Evolutionary conservation across 1,140 invertebrate genomes (phyloP).

Genomic region (Apis mellifera): Amel_HAv3.1 CM009944.2:10334501-10335000

Average conservation of each 20-base stretch:
- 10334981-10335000: slow-evolving; percentile 93
- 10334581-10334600: background rate
- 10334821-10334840: slow-evolving; percentile 8
- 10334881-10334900: slow-evolving; percentile 84
- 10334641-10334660: slow-evolving; percentile 44
- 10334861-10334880: no score
- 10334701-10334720: slow-evolving; percentile 9
- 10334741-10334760: slow-evolving; percentile 53
- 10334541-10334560: slow-evolving; percentile 35
- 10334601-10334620: slow-evolving; percentile 46
- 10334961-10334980: slow-evolving; percentile 94
- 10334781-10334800: slow-evolving; percentile 68
- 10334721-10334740: slow-evolving; percentile 61
- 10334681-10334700: slow-evolving; percentile 66
- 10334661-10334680: background rate
- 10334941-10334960: slow-evolving; percentile 95
- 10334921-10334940: slow-evolving; percentile 93
- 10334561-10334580: slow-evolving; percentile 24
- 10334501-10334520: no score
- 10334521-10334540: background rate
- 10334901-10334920: slow-evolving; percentile 94
- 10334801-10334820: background rate
- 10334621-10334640: slow-evolving; percentile 72
- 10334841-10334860: background rate
- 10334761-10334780: slow-evolving; percentile 67